Conservation (phyloP, 2,797 vertebrate species). For the Sebastes oblongus region DNA sequence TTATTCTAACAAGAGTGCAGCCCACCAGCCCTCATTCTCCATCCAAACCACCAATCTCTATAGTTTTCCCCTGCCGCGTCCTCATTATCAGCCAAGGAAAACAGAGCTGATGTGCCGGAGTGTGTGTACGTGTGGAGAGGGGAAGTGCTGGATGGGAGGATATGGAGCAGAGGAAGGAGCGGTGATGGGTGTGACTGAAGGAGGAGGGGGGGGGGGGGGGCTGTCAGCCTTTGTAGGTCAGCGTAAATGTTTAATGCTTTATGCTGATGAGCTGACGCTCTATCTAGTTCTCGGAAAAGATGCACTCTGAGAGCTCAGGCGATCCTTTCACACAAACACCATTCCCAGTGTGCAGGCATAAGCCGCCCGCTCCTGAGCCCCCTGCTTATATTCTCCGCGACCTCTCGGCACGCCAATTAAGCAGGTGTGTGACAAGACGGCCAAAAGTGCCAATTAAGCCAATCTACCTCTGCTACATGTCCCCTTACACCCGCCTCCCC, state of each 20-base stretch:
- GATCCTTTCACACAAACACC: conserved; percentile 11
- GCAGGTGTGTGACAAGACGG: conserved; percentile 75
- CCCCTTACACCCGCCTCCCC: conserved; percentile 26
- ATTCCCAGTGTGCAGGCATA: conserved; percentile 23
- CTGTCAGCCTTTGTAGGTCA: conserved; percentile 81
- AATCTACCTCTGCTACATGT: conserved; percentile 57
- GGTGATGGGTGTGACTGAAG: conserved; percentile 55
- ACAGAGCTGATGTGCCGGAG: conserved; percentile 40
- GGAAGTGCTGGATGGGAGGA: conserved; percentile 13
- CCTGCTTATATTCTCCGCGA: conserved; percentile 45
- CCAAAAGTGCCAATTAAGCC: conserved; percentile 81
- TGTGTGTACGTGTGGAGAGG: conserved; percentile 12
- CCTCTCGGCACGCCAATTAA: conserved; percentile 78
- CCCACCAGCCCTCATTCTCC: conserved; percentile 21
- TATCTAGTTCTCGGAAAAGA: conserved; percentile 42
- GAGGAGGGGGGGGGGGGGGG: conserved; percentile 12
- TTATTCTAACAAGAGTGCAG: conserved; percentile 42
- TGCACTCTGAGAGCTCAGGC: conserved; percentile 24
- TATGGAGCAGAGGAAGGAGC: conserved; percentile 30
- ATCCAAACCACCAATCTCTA: conserved; percentile 39
- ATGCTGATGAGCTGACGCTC: conserved; percentile 73
- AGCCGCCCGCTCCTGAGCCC: conserved; percentile 27
- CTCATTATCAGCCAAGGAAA: conserved; percentile 66
- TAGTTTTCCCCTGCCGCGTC: conserved; percentile 33
- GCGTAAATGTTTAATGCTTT: conserved; percentile 84